These are phyloP conservation scores for Epinotia ramella DNA, from an alignment of 2,888 invertebrate species.

Conservation along the genomic window DNA sequence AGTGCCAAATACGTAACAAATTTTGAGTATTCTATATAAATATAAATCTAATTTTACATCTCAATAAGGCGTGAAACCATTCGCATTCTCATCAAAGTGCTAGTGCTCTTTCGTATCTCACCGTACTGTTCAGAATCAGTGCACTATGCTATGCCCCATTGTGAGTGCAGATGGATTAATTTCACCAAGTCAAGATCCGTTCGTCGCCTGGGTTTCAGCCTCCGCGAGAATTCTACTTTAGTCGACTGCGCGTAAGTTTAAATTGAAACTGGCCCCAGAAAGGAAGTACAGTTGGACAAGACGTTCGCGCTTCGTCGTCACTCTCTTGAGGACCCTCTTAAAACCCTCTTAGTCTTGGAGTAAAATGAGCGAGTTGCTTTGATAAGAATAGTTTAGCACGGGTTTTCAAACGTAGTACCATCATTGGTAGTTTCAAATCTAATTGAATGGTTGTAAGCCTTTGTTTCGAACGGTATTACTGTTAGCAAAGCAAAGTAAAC, in stretches of 20 bases:
- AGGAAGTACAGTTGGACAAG: constrained; percentile 74
- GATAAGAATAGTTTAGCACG: constrained; percentile 12
- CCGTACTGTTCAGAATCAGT: constrained; percentile 18
- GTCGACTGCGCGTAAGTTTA: constrained; percentile 71
- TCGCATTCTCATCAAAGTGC: not conserved
- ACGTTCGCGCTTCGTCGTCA: constrained; percentile 69
- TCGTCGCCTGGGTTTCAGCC: constrained; percentile 69
- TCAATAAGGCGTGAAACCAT: too few species aligned
- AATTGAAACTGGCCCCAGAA: constrained; percentile 73
- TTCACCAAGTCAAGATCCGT: constrained; percentile 75
- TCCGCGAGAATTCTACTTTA: constrained; percentile 75
- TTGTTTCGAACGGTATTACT: not conserved
- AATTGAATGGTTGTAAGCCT: not conserved
- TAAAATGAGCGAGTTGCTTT: constrained; percentile 27
- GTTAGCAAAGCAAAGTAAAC: too few species aligned
- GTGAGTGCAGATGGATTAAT: constrained; percentile 79
- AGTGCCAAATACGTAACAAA: too few species aligned
- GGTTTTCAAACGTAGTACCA: not conserved
- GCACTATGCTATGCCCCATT: constrained; percentile 52
- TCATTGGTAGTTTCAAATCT: not conserved
- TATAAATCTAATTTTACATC: too few species aligned
- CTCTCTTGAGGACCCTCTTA: constrained; percentile 47
- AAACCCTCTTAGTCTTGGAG: not conserved
- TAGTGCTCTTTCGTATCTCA: not conserved
- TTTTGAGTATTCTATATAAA: too few species aligned